phyloP scores from a whole-genome alignment of 2,113 vertebrate genomes.

The Diphyllodes magnificus region DNA sequence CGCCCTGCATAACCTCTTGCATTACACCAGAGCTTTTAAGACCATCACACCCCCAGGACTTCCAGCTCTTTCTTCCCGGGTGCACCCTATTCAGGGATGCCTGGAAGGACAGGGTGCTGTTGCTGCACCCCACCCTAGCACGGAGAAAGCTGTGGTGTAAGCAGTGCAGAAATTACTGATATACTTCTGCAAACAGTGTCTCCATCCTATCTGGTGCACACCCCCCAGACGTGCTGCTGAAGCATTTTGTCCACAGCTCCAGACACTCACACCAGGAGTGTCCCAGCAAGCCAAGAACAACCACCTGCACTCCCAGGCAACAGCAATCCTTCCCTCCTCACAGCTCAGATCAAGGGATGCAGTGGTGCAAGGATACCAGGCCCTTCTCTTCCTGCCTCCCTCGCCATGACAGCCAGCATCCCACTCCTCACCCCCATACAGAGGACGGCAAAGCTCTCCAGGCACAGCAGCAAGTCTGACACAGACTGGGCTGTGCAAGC shows the following conservation, averaged over 20 bases:
- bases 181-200: neutral
- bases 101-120: neutral
- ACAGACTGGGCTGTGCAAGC: neutral
- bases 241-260: neutral
- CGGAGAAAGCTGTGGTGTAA: neutral
- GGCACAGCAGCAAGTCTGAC: neutral
- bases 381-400: neutral
- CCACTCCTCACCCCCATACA: fast-evolving
- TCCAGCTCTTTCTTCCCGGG: neutral
- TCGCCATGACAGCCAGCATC: fast-evolving
- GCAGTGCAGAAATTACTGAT: neutral
- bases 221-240: neutral
- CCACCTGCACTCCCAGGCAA: fast-evolving
- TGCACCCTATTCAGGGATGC: fast-evolving
- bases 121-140: neutral
- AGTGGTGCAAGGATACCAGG: neutral
- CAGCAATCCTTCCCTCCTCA: neutral
- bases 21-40: neutral
- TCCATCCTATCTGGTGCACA: neutral
- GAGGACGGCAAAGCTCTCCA: neutral
- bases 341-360: neutral
- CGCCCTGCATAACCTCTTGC: neutral
- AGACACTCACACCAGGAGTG: neutral
- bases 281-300: neutral
- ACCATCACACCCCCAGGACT: neutral